Conservation (phyloP, 1,140 invertebrate species). For the Atopsyche davidsoni region DNA sequence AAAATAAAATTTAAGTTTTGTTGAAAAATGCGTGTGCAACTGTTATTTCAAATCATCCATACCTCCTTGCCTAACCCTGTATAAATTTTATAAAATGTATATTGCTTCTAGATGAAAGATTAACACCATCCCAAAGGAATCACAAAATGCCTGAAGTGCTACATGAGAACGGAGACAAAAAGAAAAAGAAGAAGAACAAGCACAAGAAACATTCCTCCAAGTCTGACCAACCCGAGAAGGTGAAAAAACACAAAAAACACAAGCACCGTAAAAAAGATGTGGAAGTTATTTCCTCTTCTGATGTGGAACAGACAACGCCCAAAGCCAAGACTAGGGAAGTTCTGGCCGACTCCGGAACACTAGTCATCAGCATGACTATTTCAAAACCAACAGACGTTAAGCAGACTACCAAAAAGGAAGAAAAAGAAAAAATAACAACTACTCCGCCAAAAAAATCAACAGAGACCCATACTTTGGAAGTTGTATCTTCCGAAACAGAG, state of each 20-base stretch:
- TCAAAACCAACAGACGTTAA: constrained; percentile 39
- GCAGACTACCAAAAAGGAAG: constrained; percentile 31
- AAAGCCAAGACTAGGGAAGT: constrained; percentile 31
- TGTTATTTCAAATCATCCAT: too few relatives aligned
- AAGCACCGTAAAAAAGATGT: constrained; percentile 43
- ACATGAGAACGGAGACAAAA: constrained; percentile 27
- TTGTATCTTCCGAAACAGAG: constrained; percentile 64
- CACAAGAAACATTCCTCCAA: constrained; percentile 26
- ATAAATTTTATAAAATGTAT: too few relatives aligned
- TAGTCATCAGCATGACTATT: constrained; percentile 33
- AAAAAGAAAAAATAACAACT: constrained; percentile 41
- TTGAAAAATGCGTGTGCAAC: too few relatives aligned
- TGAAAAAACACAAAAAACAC: constrained; percentile 51
- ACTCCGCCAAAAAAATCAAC: constrained; percentile 30
- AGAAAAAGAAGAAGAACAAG: constrained; percentile 25
- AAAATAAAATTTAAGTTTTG: too few relatives aligned
- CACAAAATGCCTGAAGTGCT: constrained; percentile 1
- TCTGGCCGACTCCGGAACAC: constrained; percentile 19
- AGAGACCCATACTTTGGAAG: constrained; percentile 47
- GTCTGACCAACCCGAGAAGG: constrained; percentile 36
- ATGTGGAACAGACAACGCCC: constrained; percentile 33
- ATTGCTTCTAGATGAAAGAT: constrained; percentile 7
- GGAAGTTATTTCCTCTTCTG: constrained; percentile 31
- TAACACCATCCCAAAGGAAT: background rate
- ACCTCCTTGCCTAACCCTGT: too few relatives aligned